Conservation (phyloP, 1,140 invertebrate genomes). For the Oncopodura yosiiana region DNA sequence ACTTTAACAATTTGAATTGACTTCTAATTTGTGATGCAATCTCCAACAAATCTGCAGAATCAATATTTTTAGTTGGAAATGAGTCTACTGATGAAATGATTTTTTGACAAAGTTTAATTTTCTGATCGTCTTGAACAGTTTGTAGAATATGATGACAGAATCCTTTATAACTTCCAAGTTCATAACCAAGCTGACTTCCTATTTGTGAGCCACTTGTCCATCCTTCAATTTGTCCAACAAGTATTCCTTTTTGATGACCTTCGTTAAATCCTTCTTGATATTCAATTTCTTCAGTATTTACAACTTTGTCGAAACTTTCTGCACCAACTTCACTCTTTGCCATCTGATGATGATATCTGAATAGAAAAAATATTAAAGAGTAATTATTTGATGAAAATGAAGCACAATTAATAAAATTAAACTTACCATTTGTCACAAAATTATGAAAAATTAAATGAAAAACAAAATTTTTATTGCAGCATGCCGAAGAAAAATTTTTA, state of each 20-base stretch:
- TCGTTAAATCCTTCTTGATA: constrained; percentile 38
- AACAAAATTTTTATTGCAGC: no score
- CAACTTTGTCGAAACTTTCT: no score
- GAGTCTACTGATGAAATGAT: constrained; percentile 50
- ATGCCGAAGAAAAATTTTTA: no score
- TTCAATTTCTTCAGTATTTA: constrained; percentile 3
- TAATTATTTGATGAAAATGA: no score
- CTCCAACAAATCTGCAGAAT: constrained; percentile 52
- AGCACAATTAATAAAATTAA: no score
- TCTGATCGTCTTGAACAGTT: constrained; percentile 37
- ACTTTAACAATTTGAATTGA: constrained; percentile 56
- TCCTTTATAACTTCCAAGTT: constrained; percentile 54
- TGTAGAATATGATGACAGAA: constrained; percentile 47
- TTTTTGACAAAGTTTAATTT: constrained; percentile 38
- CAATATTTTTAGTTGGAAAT: constrained; percentile 56
- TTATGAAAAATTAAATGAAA: no score
- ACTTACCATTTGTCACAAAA: no score
- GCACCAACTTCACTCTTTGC: no score
- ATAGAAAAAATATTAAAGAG: no score
- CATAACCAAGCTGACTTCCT: constrained; percentile 53
- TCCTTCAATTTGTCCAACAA: constrained; percentile 45
- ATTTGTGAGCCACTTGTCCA: constrained; percentile 53
- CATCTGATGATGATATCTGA: no score
- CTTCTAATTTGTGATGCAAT: constrained; percentile 52
- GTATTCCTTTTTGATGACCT: constrained; percentile 51